Evolutionary conservation across 2,113 vertebrate species (phyloP).

Genomic region (Lagenorhynchus albirostris): DNA sequence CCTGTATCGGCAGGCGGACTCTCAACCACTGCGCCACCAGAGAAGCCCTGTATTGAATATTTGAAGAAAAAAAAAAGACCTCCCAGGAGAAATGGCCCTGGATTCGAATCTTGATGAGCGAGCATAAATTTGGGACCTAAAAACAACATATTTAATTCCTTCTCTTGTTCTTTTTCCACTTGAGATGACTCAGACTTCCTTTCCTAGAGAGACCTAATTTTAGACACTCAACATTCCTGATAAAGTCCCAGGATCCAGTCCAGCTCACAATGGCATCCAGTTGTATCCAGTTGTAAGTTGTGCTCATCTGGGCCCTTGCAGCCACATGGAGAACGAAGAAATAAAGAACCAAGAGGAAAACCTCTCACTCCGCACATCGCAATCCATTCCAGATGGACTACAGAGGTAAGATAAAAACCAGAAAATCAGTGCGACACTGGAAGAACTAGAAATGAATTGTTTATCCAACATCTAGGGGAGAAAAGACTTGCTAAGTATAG

Average conservation of each 20-base stretch:
- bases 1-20: no score
- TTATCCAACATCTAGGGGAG: not conserved
- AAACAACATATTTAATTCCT: not conserved
- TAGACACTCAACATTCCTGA: not conserved
- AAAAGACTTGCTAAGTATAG: not conserved
- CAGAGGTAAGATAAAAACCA: not conserved
- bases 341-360: not conserved
- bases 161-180: not conserved
- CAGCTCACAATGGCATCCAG: not conserved
- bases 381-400: not conserved
- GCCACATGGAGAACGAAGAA: rapidly evolving
- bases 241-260: not conserved
- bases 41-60: not conserved
- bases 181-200: not conserved
- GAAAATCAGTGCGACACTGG: not conserved
- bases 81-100: not conserved
- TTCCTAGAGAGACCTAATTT: not conserved
- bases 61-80: not conserved
- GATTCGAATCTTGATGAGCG: rapidly evolving
- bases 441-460: not conserved
- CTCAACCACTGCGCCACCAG: no score
- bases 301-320: rapidly evolving
- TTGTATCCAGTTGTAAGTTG: not conserved
- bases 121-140: not conserved
- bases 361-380: not conserved